phyloP scores from a whole-genome alignment of 1,140 invertebrate genomes.

The Drosophila seguyi region DNA sequence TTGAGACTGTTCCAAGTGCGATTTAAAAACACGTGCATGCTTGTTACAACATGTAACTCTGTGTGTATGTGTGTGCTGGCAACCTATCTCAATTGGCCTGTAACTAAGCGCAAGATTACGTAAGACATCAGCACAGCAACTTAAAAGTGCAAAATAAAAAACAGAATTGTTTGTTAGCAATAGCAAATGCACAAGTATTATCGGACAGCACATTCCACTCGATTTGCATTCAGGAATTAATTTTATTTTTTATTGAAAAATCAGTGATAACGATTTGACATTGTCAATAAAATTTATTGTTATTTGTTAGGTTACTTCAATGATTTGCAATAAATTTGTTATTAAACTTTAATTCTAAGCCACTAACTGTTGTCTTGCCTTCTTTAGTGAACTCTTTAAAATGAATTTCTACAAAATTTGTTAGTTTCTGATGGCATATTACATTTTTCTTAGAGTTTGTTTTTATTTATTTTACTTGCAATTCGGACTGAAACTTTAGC shows the following conservation, averaged over 20 bases:
- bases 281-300: too few relatives aligned
- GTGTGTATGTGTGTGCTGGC: neutral
- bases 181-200: neutral
- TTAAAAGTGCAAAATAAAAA: slow-evolving; percentile 18
- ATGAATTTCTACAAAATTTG: neutral
- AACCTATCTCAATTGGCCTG: slow-evolving; percentile 20
- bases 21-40: slow-evolving; percentile 24
- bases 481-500: neutral
- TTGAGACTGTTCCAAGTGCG: slow-evolving; percentile 5
- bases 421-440: neutral
- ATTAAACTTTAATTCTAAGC: neutral
- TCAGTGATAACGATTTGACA: neutral
- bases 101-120: slow-evolving; percentile 17
- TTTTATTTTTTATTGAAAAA: slow-evolving; percentile 10
- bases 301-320: neutral
- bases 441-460: neutral
- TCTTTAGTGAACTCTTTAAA: neutral
- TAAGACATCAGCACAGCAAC: slow-evolving; percentile 17
- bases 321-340: neutral
- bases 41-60: neutral
- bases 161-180: neutral
- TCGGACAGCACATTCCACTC: neutral
- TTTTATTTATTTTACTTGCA: neutral
- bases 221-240: neutral
- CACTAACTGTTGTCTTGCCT: neutral